Evolutionary conservation across 2,113 vertebrate genomes (phyloP), one percentile per base, ranked within the genome.

Genomic region (Kobus ellipsiprymnus): DNA sequence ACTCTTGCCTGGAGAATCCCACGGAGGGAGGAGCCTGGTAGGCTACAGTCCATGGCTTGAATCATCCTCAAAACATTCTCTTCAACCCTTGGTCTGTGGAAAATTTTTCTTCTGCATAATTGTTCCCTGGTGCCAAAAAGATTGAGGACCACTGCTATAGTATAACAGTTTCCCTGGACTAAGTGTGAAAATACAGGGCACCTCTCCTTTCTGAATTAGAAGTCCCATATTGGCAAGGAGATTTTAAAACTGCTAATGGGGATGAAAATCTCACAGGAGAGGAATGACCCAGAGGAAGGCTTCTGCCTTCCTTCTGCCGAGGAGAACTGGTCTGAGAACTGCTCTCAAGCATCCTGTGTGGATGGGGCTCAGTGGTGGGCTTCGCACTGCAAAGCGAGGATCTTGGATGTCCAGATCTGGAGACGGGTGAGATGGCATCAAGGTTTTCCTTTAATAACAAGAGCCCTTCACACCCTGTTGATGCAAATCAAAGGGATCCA

Each of bases 401-500:
- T 21, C 13, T 44, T 74, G 29, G 29, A 89, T 84, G 36, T 85
- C 46, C 97, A 88, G 55, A 78, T 86, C 78, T 67, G 59, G 78
- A 91, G 30, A 96, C 59, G 60, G 59, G 78, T 0, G 3, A 81
- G 27, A 57, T 15, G 29, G 88, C 78, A 97, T 88, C 74, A 96
- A 89, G 85, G 52, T 92, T 96, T 98, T 90, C 36, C 91, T 96
- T 78, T 95, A 86, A 93, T 86, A 97, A 95, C 87, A 96, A 94
- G 55, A 97, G 95, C 60, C 97, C 96, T 97, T 98, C 96, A 98
- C 97, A 98, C 90, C 50, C 94, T 96, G 95, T 96, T 98, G 97
- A 96, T 91, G 97, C 90, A 95, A 95, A 98, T 98, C 96, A 98
- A 91, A 98, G 78, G 90, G 88, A 92, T 92, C 92, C 88, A 95